phyloP scores from a whole-genome alignment of 2,113 vertebrate species.

The Ascaphus truei region DNA sequence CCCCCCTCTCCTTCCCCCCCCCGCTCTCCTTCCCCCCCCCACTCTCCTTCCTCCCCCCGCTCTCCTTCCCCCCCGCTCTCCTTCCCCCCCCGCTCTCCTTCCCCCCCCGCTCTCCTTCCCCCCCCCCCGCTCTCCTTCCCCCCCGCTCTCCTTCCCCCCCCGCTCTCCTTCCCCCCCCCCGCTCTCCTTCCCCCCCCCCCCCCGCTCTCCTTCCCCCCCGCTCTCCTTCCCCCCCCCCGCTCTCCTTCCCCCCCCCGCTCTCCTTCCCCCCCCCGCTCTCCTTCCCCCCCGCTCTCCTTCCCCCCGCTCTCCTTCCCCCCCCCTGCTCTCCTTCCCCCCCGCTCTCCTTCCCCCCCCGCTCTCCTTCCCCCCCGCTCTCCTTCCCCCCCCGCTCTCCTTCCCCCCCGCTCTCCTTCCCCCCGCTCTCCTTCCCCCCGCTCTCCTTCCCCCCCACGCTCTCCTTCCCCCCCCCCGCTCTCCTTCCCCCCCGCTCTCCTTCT shows the following conservation, averaged over 20 bases:
- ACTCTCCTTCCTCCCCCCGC: background rate
- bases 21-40: background rate
- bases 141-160: too few relatives aligned
- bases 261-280: too few relatives aligned
- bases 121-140: too few relatives aligned
- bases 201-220: too few relatives aligned
- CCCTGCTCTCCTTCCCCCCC: too few relatives aligned
- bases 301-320: too few relatives aligned
- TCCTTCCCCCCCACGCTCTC: background rate
- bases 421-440: slow-evolving; percentile 5
- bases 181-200: too few relatives aligned
- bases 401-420: background rate
- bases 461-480: background rate
- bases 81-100: background rate
- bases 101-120: too few relatives aligned
- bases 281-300: too few relatives aligned
- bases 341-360: slow-evolving; percentile 1
- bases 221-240: too few relatives aligned
- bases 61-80: background rate
- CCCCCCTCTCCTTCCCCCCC: slow-evolving; percentile 3
- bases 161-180: too few relatives aligned
- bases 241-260: too few relatives aligned
- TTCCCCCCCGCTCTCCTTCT: background rate
- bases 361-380: slow-evolving; percentile 8
- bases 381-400: slow-evolving; percentile 20